Percentiles rank a stretch among this genome's conserved stretches.
phyloP scores from a whole-genome alignment of 2,888 invertebrate species.

The Lydus trimaculatus region DNA sequence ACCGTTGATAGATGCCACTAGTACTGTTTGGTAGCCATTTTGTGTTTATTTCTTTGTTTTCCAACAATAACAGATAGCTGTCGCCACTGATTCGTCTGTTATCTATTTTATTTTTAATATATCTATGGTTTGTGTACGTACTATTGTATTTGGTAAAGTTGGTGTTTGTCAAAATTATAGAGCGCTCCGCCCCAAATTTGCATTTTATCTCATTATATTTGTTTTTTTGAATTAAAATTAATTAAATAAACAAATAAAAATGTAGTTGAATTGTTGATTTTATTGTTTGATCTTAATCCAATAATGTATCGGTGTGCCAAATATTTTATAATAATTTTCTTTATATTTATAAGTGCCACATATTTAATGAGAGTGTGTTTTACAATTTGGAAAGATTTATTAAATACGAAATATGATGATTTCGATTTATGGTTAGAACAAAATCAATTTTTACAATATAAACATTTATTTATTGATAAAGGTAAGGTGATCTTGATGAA shows the following conservation, averaged over 20 bases:
- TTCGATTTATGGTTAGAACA: conserved; percentile 80
- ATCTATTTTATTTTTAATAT: background rate
- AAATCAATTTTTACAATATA: conserved; percentile 74
- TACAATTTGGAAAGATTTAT: conserved; percentile 59
- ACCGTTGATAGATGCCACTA: background rate
- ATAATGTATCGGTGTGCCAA: conserved; percentile 59
- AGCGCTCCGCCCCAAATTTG: conserved; percentile 3
- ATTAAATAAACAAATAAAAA: background rate
- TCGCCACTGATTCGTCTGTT: background rate
- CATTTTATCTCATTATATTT: background rate
- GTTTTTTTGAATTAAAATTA: background rate
- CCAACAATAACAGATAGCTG: background rate
- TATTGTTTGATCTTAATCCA: background rate
- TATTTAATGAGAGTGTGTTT: conserved; percentile 61
- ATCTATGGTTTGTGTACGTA: background rate
- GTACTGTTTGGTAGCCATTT: background rate
- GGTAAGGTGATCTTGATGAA: conserved; percentile 64
- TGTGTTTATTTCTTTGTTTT: background rate
- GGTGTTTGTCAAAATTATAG: background rate
- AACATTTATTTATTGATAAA: conserved; percentile 73
- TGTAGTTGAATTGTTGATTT: background rate
- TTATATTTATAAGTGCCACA: conserved; percentile 62
- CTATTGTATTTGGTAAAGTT: background rate
- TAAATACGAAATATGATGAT: conserved; percentile 59
- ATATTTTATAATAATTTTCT: conserved; percentile 60